A percentile compares a stretch with the other conserved stretches of the same genome.
phyloP scores from a whole-genome alignment of 2,888 invertebrate genomes.

The Hetaerina titia region DNA sequence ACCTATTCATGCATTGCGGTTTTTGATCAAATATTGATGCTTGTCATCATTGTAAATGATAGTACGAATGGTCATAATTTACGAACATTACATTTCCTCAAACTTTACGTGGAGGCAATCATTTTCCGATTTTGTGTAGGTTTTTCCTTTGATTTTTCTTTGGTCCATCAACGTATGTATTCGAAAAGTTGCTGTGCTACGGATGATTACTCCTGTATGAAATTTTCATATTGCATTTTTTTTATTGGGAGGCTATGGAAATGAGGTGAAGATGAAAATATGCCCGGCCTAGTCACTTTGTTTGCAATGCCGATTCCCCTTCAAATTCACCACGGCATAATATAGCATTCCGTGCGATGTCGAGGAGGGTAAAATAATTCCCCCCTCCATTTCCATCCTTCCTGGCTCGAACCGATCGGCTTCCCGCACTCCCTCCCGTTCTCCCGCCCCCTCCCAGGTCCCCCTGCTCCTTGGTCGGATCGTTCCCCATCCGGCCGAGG shows the following conservation, averaged over 20 bases:
- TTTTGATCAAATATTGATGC: too few relatives aligned
- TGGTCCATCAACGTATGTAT: too few relatives aligned
- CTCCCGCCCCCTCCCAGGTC: not conserved
- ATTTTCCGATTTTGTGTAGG: too few relatives aligned
- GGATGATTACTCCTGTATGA: too few relatives aligned
- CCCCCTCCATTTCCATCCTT: not conserved
- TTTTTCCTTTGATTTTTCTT: too few relatives aligned
- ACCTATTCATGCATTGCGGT: too few relatives aligned
- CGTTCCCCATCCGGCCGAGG: slow-evolving; percentile 32
- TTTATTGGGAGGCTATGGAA: not conserved
- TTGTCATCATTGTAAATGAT: too few relatives aligned
- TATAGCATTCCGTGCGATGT: not conserved
- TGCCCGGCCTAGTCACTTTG: not conserved
- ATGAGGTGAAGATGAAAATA: too few relatives aligned
- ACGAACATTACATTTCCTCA: too few relatives aligned
- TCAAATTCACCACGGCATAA: not conserved
- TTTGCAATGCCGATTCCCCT: not conserved
- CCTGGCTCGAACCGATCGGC: not conserved
- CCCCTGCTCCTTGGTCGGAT: not conserved
- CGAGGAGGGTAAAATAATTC: not conserved
- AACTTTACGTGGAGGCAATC: too few relatives aligned
- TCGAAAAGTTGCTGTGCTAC: too few relatives aligned
- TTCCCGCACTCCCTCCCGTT: not conserved
- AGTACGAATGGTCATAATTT: too few relatives aligned
- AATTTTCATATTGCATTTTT: not conserved